Percentiles rank a stretch among this genome's conserved stretches.
phyloP scores from a whole-genome alignment of 2,113 vertebrate genomes.

The Oreocharis arfaki region DNA sequence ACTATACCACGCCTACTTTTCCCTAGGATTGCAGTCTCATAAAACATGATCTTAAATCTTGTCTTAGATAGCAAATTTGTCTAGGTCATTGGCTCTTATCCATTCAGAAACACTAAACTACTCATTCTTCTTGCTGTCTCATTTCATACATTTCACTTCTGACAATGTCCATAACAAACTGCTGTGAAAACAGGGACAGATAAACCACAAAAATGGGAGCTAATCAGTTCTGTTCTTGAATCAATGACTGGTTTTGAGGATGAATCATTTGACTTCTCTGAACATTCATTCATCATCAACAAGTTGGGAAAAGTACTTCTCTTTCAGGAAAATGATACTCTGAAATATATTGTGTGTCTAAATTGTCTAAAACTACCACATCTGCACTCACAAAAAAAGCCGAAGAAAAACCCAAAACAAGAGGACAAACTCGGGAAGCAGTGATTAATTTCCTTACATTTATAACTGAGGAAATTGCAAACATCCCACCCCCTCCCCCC shows the following conservation, averaged over 20 bases:
- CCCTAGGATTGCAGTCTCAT: neutral
- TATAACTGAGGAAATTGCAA: neutral
- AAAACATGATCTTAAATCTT: neutral
- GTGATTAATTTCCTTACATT: neutral
- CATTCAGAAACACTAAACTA: neutral
- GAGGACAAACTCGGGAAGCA: neutral
- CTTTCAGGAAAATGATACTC: neutral
- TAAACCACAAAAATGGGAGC: neutral
- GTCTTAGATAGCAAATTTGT: neutral
- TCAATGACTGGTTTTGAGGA: neutral
- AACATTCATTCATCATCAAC: neutral
- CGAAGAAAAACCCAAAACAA: neutral
- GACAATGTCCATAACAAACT: neutral
- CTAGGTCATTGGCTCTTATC: neutral
- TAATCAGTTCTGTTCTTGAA: neutral
- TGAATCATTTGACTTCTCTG: neutral
- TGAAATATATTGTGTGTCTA: neutral
- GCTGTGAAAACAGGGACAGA: neutral
- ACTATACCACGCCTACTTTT: neutral
- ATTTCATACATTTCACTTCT: neutral
- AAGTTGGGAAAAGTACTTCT: neutral
- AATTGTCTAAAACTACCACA: neutral
- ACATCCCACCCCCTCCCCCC: rapidly evolving
- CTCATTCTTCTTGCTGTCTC: neutral
- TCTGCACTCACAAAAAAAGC: neutral